Base-by-base conservation (phyloP, 2,888 invertebrate species). In the Invenusta paracnida region DNA sequence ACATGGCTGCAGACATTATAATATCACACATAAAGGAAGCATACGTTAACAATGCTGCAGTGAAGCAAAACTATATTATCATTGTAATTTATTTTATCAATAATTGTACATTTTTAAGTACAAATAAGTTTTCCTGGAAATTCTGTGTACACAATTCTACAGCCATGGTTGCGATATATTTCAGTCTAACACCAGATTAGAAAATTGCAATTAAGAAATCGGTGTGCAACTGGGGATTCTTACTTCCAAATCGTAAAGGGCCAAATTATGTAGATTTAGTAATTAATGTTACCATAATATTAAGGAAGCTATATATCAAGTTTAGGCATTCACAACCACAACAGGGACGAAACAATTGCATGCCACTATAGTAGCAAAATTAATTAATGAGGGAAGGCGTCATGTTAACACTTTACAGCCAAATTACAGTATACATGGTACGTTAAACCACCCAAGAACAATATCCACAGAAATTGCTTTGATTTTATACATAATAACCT, bases 401-500 rank as follows among this genome's bases (percentile, higher is more conserved):
- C 73, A 73, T 73, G 73, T 73, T 73, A 73, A 73, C 17, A 73
- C 73, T 73, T 73, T 73, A 73, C 17, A 73, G 73, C 73, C 73
- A 73, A 13, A 13, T 13, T 73, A 73, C 73, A 23, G 27, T 73
- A 73, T 73, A 23, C 27, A 11, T 11, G 17, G 5, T 48, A 48
- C 17, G 48, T 11, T 48, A 17, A 48, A 5, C 17, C 5, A 48
- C 17, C 48, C n/a, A n/a, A 17, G 73, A 73, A 23, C 11, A 23
- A 23, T 73, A 73, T 73, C 73, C 73, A 73, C 73, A 73, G 73
- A 73, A 73, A 5, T 73, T 73, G 73, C 73, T 73, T 73, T 73
- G 73, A 73, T 23, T 73, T 5, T 73, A 23, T 48, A 48, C 48
- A 48, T 48, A 48, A 48, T 48, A 48, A n/a, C n/a, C n/a, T n/a